Base-by-base conservation (phyloP, 2,113 vertebrate species). In the Cygnus buccinator region DNA sequence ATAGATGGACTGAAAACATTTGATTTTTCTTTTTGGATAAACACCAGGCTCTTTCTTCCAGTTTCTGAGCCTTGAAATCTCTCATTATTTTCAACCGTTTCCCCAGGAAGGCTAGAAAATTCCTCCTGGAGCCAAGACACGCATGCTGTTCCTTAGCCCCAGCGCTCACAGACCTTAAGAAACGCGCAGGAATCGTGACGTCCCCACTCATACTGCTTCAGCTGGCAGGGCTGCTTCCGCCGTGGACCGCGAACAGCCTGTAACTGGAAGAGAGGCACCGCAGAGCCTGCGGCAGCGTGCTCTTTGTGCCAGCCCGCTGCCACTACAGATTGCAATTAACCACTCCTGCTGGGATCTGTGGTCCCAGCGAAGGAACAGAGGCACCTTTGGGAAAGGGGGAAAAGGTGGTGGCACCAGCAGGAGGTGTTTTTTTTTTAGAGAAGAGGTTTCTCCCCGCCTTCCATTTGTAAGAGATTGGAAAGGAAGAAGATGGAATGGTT, bases 401-500 rank as follows among this genome's bases (percentile, higher is more conserved):
- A 13, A 18, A 76, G 58, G 31, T 2, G 35, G 48, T 28, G 20
- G 21, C 25, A 37, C 19, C 48, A 39, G 19, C 3, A 26, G 78
- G 58, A 68, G 63, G 54, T 19, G 35, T 2, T 33, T 33, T 75
- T 10, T 33, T 33, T 75, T 10, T 11, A 46, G 44, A 44, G 50
- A 46, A 52, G 41, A 46, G 35, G 19, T 44, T 5, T 37, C 50
- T 22, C 52, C 28, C 0, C 4, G 2, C 9, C 9, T 35, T 11
- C 65, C 3, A 0, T 1, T 17, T 18, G 7, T 3, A 10, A 62
- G 50, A 58, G 66, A 28, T 3, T 20, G 37, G 71, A 7, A 39
- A 37, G 1, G 2, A 25, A 75, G 78, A 2, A 29, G 35, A 72
- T 39, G 19, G 19, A 54, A 4, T 0, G 0, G 26, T 5, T 29